Conservation (phyloP, 2,888 invertebrate species). For the Monopis laevigella region DNA sequence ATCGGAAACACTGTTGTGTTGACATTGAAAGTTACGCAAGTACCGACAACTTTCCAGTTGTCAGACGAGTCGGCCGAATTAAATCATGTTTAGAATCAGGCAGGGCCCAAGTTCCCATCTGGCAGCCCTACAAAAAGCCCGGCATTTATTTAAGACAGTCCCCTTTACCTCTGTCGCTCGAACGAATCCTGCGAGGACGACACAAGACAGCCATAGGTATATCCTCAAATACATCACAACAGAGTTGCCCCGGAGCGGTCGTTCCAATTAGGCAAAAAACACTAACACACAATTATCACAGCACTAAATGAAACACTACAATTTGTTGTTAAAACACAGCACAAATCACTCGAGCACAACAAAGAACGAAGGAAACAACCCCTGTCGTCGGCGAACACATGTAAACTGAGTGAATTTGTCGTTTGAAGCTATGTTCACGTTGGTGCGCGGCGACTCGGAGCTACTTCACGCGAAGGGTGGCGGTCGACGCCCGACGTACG, state of each 20-base stretch:
- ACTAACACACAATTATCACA: constrained; percentile 52
- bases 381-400: constrained; percentile 40
- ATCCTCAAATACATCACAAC: constrained; percentile 82
- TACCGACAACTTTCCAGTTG: constrained; percentile 14
- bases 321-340: constrained; percentile 59
- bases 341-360: constrained; percentile 53
- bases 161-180: constrained; percentile 79
- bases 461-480: constrained; percentile 42
- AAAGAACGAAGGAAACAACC: constrained; percentile 45
- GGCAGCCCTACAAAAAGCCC: constrained; percentile 7
- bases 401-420: constrained; percentile 47
- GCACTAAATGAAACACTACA: constrained; percentile 38
- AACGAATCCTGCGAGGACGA: constrained; percentile 78
- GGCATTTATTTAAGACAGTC: constrained; percentile 46
- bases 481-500: constrained; percentile 44
- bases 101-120: constrained; percentile 19
- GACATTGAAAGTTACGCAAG: constrained; percentile 66
- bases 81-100: not conserved
- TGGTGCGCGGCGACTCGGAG: constrained; percentile 31
- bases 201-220: constrained; percentile 76
- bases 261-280: constrained; percentile 31
- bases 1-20: constrained; percentile 27
- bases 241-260: constrained; percentile 47
- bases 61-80: constrained; percentile 3
- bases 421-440: constrained; percentile 46